Evolutionary conservation across 2,113 vertebrate species (phyloP).

Genomic region (Lophius piscatorius): DNA sequence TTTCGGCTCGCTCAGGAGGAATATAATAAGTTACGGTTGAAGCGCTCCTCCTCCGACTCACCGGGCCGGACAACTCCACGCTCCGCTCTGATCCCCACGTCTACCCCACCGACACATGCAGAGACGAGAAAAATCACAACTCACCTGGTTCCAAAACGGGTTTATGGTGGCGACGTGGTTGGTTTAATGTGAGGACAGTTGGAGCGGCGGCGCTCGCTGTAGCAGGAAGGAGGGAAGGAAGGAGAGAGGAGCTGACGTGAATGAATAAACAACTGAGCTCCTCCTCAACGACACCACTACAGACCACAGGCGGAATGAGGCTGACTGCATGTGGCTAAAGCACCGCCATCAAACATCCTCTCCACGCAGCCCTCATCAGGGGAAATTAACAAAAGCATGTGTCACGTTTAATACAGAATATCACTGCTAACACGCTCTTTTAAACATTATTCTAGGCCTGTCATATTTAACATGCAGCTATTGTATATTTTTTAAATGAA

Average conservation of each 20-base stretch:
- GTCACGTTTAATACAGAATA: too few relatives aligned
- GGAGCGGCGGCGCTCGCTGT: slow-evolving; percentile 72
- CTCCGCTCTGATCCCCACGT: slow-evolving; percentile 10
- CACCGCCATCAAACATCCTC: background rate
- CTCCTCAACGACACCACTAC: slow-evolving; percentile 66
- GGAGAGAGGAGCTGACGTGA: slow-evolving; percentile 77
- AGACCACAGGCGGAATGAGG: slow-evolving; percentile 48
- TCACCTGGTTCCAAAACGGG: slow-evolving; percentile 83
- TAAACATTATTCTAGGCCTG: too few relatives aligned
- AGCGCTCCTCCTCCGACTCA: slow-evolving; percentile 69
- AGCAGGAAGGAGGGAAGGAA: slow-evolving; percentile 80
- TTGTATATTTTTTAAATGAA: too few relatives aligned
- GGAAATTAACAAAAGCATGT: too few relatives aligned
- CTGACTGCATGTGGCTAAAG: slow-evolving; percentile 23
- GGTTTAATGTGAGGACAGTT: slow-evolving; percentile 70
- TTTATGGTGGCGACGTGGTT: slow-evolving; percentile 82
- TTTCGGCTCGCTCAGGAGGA: slow-evolving; percentile 53
- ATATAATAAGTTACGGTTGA: slow-evolving; percentile 75
- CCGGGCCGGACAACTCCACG: slow-evolving; percentile 66
- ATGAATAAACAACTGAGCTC: slow-evolving; percentile 81
- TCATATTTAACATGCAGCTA: too few relatives aligned
- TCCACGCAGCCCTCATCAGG: background rate
- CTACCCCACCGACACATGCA: background rate
- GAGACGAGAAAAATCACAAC: slow-evolving; percentile 51
- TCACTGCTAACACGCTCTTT: too few relatives aligned